Evolutionary conservation across 2,797 vertebrate species (phyloP).

Genomic region (Hydrophis major): DNA sequence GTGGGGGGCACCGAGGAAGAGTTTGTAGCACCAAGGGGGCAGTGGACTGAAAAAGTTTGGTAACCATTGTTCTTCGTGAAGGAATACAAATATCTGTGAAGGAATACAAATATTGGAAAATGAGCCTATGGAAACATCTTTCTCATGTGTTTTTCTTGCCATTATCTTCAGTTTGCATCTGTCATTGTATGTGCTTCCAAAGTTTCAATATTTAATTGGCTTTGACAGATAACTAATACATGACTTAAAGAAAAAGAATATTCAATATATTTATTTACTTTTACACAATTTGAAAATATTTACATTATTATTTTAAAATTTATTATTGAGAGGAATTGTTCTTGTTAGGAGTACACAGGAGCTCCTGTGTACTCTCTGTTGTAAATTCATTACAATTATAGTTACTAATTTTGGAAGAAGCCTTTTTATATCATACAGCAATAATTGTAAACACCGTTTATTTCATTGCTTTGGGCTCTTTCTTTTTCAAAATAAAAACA

Average conservation of each 20-base stretch:
- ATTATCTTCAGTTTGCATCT: slow-evolving; percentile 28
- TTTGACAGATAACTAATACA: slow-evolving; percentile 47
- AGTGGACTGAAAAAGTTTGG: too few relatives aligned
- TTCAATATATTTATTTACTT: slow-evolving; percentile 52
- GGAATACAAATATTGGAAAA: slow-evolving; percentile 13
- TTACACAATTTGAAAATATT: slow-evolving; percentile 63
- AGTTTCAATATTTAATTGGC: slow-evolving; percentile 45
- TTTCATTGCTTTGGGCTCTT: slow-evolving; percentile 51
- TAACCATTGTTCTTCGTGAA: too few relatives aligned
- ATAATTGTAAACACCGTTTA: slow-evolving; percentile 53
- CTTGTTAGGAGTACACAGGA: slow-evolving; percentile 70
- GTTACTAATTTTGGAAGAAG: slow-evolving; percentile 67
- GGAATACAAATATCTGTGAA: slow-evolving; percentile 37
- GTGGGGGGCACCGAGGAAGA: too few relatives aligned
- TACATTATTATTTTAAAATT: slow-evolving; percentile 46
- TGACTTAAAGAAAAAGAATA: slow-evolving; percentile 55
- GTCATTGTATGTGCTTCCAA: slow-evolving; percentile 43
- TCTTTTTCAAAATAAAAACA: slow-evolving; percentile 57
- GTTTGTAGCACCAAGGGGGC: too few relatives aligned
- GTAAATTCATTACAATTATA: slow-evolving; percentile 70
- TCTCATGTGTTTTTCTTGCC: slow-evolving; percentile 13
- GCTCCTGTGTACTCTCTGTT: slow-evolving; percentile 22
- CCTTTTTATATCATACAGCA: slow-evolving; percentile 63
- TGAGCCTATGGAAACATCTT: slow-evolving; percentile 28
- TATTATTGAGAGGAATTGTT: slow-evolving; percentile 54